Evolutionary conservation across 1,140 invertebrate genomes (phyloP).

Genomic region (Elysia chlorotica): DNA sequence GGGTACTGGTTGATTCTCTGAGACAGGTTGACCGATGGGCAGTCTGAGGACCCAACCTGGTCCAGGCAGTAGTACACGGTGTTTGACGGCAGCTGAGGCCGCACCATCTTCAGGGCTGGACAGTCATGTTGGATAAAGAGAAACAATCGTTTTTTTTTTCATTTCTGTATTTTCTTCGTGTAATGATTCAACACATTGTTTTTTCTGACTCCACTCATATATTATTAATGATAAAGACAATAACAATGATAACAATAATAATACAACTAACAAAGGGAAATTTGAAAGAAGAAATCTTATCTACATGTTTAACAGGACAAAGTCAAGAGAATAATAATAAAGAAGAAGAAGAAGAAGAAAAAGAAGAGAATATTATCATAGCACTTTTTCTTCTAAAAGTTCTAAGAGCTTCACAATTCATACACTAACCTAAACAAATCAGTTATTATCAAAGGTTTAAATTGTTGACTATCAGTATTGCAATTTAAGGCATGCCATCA

Average conservation of each 20-base stretch:
- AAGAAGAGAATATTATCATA: no score
- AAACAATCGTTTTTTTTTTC: no score
- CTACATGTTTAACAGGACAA: no score
- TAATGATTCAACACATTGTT: no score
- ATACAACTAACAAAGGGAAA: neutral
- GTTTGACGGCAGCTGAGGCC: conserved; percentile 20
- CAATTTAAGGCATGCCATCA: no score
- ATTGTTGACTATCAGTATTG: neutral
- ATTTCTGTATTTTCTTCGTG: no score
- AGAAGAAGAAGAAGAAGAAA: no score
- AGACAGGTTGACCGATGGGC: conserved; percentile 39
- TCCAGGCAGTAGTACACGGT: conserved; percentile 39
- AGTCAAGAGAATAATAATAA: no score
- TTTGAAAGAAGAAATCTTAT: no score
- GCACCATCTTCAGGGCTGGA: conserved; percentile 47
- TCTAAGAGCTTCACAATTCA: neutral
- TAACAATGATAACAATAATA: conserved; percentile 9
- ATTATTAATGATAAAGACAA: no score
- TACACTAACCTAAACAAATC: neutral
- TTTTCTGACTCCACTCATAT: no score
- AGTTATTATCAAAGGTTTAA: neutral
- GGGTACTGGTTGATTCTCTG: conserved; percentile 37
- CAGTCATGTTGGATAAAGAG: no score
- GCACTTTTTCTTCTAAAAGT: neutral
- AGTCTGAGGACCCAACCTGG: conserved; percentile 10